Conservation (phyloP, 2,888 invertebrate species). For the Bimastos eiseni region DNA sequence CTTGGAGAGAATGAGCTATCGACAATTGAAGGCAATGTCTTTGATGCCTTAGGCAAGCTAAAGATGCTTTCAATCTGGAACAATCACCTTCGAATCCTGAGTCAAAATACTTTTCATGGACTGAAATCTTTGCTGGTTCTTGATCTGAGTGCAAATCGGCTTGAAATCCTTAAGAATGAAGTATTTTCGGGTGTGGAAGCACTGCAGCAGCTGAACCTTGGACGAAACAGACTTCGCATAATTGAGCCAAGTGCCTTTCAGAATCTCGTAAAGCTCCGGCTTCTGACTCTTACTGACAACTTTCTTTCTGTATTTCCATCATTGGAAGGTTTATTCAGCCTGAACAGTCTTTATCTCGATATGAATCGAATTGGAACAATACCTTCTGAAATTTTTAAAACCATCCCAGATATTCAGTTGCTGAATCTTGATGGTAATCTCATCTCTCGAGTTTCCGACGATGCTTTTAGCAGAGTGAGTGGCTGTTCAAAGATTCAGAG, state of each 20-base stretch:
- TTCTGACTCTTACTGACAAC: slow-evolving; percentile 34
- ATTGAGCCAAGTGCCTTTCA: slow-evolving; percentile 30
- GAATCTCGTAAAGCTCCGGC: slow-evolving; percentile 27
- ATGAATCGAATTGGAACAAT: slow-evolving; percentile 6
- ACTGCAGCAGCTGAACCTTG: slow-evolving; percentile 34
- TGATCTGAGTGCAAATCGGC: slow-evolving; percentile 35
- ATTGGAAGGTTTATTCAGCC: background rate
- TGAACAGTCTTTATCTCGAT: slow-evolving; percentile 13
- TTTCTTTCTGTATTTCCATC: slow-evolving; percentile 27
- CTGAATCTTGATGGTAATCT: slow-evolving; percentile 32
- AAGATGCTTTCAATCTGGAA: slow-evolving; percentile 31
- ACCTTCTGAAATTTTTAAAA: slow-evolving; percentile 24
- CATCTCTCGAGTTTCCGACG: slow-evolving; percentile 19
- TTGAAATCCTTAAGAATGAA: slow-evolving; percentile 25
- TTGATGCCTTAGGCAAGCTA: slow-evolving; percentile 29
- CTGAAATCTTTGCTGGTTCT: slow-evolving; percentile 26
- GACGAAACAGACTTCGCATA: slow-evolving; percentile 30
- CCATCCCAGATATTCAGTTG: slow-evolving; percentile 21
- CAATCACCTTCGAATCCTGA: slow-evolving; percentile 32
- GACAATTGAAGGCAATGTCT: slow-evolving; percentile 30
- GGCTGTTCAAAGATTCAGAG: slow-evolving; percentile 28
- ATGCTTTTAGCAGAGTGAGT: slow-evolving; percentile 27
- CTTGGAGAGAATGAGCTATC: slow-evolving; percentile 35
- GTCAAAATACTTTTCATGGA: slow-evolving; percentile 27
- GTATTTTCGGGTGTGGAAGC: slow-evolving; percentile 34